Base-by-base conservation (phyloP, 2,888 invertebrate genomes). In the Dioctria rufipes region DNA sequence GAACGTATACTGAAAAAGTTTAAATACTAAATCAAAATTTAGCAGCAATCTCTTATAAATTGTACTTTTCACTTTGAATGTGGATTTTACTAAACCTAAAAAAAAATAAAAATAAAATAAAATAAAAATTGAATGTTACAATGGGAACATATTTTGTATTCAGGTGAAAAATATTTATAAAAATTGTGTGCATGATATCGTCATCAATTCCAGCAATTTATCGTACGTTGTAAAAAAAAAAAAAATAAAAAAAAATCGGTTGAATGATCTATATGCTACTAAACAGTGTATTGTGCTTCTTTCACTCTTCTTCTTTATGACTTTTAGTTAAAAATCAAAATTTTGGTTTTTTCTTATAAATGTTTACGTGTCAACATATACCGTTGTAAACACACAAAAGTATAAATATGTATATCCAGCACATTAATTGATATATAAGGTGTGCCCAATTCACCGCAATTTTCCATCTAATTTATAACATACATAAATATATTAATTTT, bases 121-220 rank as follows among this genome's bases (percentile, higher is more conserved):
- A 67, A 66, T 58, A 78, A 77, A 66, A 78, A 78, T 78, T 78
- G 13, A 65, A 78, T 63, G 63, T 63, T 78, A 78, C 65, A 78
- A 78, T 65, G 54, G 66, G 46, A 63, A 65, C 65, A 77, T 61
- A 73, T 40, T 73, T 73, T 73, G 73, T 73, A 73, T 60, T 73
- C 25, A 11, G 58, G 58, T 42, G 13, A 60, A 73, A 73, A 73
- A 73, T 73, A 73, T 73, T 51, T 69, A 69, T 78, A 63, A 78
- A 71, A 75, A 75, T 61, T 65, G 66, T 78, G 67, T 67, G 67
- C 58, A 78, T 65, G 78, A 78, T 78, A 78, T 54, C 25, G 2
- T 25, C 25, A 25, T 25, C 65, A 78, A 78, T 78, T 78, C 78
- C 78, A 78, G 78, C 78, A 78, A 78, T 78, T 65, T 66, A 78